Conservation (phyloP, 2,888 invertebrate species). For the Apantesis nais region DNA sequence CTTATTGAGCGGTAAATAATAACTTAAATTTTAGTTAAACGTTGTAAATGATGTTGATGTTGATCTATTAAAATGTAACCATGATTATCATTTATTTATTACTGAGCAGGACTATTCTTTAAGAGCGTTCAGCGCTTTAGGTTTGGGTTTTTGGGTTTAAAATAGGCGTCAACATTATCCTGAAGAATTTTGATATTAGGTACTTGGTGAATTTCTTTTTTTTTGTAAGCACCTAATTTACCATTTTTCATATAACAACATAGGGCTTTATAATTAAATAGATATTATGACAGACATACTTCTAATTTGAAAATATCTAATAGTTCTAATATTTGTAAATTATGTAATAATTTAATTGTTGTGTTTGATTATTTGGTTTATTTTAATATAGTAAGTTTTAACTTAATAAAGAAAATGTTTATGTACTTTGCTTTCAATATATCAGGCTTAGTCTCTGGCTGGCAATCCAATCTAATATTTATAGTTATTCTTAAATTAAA, state of each 20-base stretch:
- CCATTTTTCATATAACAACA: neutral
- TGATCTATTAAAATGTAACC: neutral
- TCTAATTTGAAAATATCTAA: neutral
- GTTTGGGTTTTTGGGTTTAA: too few species aligned
- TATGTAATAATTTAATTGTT: neutral
- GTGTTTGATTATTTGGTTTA: neutral
- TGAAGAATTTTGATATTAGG: neutral
- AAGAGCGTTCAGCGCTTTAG: too few species aligned
- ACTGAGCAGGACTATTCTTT: neutral
- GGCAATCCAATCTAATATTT: too few species aligned
- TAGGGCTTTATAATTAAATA: neutral
- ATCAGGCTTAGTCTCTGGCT: neutral
- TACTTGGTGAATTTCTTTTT: neutral
- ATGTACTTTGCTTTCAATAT: neutral
- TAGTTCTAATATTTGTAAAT: neutral
- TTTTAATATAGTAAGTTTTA: too few species aligned
- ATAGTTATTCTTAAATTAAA: neutral
- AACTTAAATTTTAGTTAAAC: neutral
- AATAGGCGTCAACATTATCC: too few species aligned
- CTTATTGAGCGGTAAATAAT: conserved; percentile 78
- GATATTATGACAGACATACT: neutral
- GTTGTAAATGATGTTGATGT: neutral
- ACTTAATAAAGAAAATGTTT: neutral
- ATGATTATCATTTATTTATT: neutral
- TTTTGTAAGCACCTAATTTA: neutral